Conservation (phyloP, 2,888 invertebrate genomes). For the Andrena haemorrhoa region DNA sequence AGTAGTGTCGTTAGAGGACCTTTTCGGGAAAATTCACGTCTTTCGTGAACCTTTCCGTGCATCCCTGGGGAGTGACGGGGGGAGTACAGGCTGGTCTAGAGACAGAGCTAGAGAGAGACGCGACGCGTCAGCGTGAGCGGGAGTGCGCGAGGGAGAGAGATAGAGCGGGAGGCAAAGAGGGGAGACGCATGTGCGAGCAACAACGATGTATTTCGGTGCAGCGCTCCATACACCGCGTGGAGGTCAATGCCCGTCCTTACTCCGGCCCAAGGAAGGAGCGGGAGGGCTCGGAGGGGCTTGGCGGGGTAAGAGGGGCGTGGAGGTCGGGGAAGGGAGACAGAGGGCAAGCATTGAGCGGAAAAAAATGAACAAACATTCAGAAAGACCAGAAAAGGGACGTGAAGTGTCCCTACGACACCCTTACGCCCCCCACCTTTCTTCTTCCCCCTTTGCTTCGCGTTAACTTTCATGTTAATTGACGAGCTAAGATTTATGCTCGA, state of each 20-base stretch:
- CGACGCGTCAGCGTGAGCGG: not conserved
- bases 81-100: slow-evolving; percentile 28
- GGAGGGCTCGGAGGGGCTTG: slow-evolving; percentile 61
- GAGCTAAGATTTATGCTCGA: slow-evolving; percentile 35
- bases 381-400: slow-evolving; percentile 59
- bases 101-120: slow-evolving; percentile 13
- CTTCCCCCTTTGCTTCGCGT: slow-evolving; percentile 5
- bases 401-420: slow-evolving; percentile 29
- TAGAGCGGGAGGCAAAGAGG: slow-evolving; percentile 54
- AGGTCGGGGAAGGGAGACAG: slow-evolving; percentile 62
- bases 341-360: slow-evolving; percentile 70
- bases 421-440: slow-evolving; percentile 1
- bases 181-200: slow-evolving; percentile 81
- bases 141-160: slow-evolving; percentile 43
- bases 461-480: slow-evolving; percentile 54
- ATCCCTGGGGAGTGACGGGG: slow-evolving; percentile 45
- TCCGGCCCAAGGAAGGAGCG: slow-evolving; percentile 82
- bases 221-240: slow-evolving; percentile 81
- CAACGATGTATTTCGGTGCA: slow-evolving; percentile 83
- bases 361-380: slow-evolving; percentile 75
- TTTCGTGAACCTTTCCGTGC: slow-evolving; percentile 67
- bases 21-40: slow-evolving; percentile 71
- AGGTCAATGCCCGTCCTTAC: slow-evolving; percentile 85
- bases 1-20: slow-evolving; percentile 50
- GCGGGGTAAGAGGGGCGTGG: slow-evolving; percentile 54